Percentiles rank a stretch among this genome's conserved stretches.
Evolutionary conservation across 2,113 vertebrate genomes (phyloP).

Genomic region (Meriones unguiculatus): DNA sequence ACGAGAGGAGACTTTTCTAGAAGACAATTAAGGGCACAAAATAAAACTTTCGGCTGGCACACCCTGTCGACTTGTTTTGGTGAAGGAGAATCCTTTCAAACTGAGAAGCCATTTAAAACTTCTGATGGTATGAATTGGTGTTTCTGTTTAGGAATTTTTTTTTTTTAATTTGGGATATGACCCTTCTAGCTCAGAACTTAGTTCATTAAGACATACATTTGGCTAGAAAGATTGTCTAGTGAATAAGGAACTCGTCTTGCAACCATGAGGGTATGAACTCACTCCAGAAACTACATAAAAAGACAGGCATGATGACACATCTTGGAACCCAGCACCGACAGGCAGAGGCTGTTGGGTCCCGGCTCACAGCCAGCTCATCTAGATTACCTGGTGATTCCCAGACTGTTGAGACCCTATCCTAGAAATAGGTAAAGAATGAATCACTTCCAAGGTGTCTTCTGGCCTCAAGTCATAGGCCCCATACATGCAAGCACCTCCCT

Average conservation of each 20-base stretch:
- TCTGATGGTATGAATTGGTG: background rate
- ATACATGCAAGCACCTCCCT: background rate
- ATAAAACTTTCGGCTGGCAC: background rate
- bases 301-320: background rate
- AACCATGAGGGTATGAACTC: no score
- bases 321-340: background rate
- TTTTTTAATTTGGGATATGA: background rate
- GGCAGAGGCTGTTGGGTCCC: background rate
- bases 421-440: background rate
- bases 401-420: background rate
- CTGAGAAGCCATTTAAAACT: constrained; percentile 4
- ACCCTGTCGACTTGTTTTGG: background rate
- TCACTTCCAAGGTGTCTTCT: background rate
- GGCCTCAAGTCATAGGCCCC: background rate
- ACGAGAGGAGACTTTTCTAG: background rate
- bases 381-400: background rate
- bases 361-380: background rate
- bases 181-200: background rate
- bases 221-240: no score
- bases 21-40: background rate
- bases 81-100: background rate
- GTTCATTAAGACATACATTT: background rate
- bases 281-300: background rate
- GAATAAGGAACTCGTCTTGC: background rate
- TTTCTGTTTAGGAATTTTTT: background rate